Evolutionary conservation across 2,113 vertebrate genomes (phyloP).

Genomic region (Callaeas wilsoni): DNA sequence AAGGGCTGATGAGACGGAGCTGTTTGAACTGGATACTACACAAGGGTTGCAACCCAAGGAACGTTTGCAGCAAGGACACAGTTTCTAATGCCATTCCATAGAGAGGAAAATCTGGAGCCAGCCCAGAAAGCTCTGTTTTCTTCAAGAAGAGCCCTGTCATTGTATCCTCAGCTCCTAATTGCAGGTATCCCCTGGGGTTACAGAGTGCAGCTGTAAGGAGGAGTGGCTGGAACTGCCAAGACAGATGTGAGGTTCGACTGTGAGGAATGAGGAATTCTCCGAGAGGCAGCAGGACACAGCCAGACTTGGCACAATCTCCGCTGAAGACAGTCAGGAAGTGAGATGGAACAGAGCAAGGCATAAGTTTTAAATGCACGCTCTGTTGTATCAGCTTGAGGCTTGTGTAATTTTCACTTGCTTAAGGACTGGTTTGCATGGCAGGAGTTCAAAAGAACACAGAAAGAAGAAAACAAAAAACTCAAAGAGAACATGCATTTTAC

Average conservation of each 20-base stretch:
- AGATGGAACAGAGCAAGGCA: neutral
- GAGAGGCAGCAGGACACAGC: neutral
- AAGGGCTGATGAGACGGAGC: neutral
- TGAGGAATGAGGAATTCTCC: neutral
- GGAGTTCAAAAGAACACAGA: neutral
- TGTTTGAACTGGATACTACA: neutral
- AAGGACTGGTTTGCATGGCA: neutral
- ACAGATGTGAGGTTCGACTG: neutral
- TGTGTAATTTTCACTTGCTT: neutral
- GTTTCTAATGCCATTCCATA: fast-evolving
- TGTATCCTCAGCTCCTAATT: neutral
- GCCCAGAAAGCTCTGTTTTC: neutral
- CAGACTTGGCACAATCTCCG: neutral
- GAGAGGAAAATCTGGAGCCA: neutral
- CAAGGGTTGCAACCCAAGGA: neutral
- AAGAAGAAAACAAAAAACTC: neutral
- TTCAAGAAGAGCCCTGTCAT: neutral
- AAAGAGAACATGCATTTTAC: neutral
- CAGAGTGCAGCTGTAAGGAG: neutral
- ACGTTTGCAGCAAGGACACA: neutral
- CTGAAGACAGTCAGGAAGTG: neutral
- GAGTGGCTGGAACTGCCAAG: neutral
- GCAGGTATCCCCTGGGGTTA: neutral
- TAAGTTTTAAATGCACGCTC: neutral
- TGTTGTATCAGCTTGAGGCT: neutral